Evolutionary conservation across 2,113 vertebrate genomes (phyloP).

Genomic region (Gopherus evgoodei): DNA sequence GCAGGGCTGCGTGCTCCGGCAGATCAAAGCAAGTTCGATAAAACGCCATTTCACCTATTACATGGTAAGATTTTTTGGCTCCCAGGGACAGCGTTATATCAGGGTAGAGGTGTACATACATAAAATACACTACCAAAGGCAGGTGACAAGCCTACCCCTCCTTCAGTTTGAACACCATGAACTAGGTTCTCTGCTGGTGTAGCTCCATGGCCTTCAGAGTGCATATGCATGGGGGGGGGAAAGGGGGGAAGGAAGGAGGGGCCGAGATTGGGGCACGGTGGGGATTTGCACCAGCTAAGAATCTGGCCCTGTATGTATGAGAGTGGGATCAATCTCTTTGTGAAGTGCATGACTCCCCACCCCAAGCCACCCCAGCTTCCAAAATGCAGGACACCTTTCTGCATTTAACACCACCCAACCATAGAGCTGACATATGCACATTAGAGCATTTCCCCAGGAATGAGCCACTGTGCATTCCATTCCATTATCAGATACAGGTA

Average conservation of each 20-base stretch:
- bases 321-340: background rate
- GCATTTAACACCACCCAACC: background rate
- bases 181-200: background rate
- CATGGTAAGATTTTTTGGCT: no score
- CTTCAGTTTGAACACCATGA: background rate
- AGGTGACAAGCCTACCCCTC: background rate
- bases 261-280: background rate
- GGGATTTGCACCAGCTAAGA: background rate
- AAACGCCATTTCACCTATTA: no score
- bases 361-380: background rate
- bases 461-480: background rate
- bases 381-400: background rate
- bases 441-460: background rate
- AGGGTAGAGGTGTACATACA: rapidly evolving
- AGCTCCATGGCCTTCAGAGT: background rate
- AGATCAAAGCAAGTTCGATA: no score
- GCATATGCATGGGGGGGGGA: no score
- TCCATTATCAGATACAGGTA: background rate
- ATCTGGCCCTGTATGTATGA: background rate
- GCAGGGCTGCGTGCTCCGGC: no score
- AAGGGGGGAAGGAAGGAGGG: no score
- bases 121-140: background rate
- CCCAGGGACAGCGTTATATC: no score
- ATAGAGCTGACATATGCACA: background rate
- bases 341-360: background rate